These are phyloP conservation scores for Pachliopta kotzebuea DNA, from an alignment of 2,888 invertebrate genomes.

Conservation along the genomic window DNA sequence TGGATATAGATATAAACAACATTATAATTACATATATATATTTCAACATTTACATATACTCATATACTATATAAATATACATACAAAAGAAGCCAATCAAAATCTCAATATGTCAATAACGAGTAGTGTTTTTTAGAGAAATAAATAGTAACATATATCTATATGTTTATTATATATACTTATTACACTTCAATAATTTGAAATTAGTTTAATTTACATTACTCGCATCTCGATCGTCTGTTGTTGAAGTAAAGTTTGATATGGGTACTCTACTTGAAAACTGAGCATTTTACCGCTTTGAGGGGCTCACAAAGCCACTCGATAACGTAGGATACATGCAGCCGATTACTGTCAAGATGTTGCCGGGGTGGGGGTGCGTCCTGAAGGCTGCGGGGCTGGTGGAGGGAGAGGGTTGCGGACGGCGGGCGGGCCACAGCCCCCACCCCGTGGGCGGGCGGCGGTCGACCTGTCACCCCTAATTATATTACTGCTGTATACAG, in stretches of 20 bases:
- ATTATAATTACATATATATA: too few relatives aligned
- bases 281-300: constrained; percentile 10
- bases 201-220: neutral
- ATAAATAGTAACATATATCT: too few relatives aligned
- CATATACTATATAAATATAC: too few relatives aligned
- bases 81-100: too few relatives aligned
- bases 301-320: constrained; percentile 22
- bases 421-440: neutral
- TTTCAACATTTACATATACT: too few relatives aligned
- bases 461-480: constrained; percentile 46
- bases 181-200: neutral
- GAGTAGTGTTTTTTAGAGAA: too few relatives aligned
- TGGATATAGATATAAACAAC: too few relatives aligned
- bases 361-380: neutral
- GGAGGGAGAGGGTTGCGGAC: constrained; percentile 10
- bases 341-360: constrained; percentile 29
- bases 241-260: neutral
- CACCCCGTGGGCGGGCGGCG: constrained; percentile 24
- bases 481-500: constrained; percentile 50
- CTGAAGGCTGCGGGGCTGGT: neutral
- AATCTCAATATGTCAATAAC: too few relatives aligned
- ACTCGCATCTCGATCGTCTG: neutral
- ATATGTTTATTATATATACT: too few relatives aligned
- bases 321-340: constrained; percentile 24
- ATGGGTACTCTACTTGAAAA: neutral